Evolutionary conservation across 2,113 vertebrate genomes (phyloP), one percentile per base, ranked within the genome.

Genomic region (Indicator indicator): DNA sequence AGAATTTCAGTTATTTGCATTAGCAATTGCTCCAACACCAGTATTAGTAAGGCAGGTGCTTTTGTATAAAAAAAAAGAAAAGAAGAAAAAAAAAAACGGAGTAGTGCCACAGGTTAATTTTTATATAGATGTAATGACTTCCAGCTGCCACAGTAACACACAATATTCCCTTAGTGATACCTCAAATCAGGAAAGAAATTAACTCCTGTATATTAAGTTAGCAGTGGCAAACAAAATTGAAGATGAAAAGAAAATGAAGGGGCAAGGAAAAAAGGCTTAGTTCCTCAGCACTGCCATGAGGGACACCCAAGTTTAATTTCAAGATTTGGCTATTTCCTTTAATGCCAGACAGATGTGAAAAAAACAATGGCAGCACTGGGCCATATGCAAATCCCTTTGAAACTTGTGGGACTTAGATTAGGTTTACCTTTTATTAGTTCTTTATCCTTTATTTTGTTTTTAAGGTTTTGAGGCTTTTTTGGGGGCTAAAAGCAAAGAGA

Each of bases 221-320:
- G 88, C 65, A 93, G 76, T 76, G 90, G 86, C 93, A 97, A 95
- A 93, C 91, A 95, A 95, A 95, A 95, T 88, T 92, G 86, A 92
- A 95, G 88, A 96, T 96, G 93, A 94, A 95, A 95, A 92, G 93
- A 95, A 96, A 96, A 95, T 84, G 76, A 91, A 90, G 85, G 73
- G 58, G 36, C 9, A 69, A 83, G 76, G 71, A 81, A 84, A 84
- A 71, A 94, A 91, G 59, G 19, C 83, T 95, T 81, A 56, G 50
- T 90, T 94, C 52, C 63, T 77, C 13, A 65, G 48, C 36, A 70
- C 15, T 79, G 88, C 83, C 86, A 88, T 52, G 1, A 82, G 70
- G 76, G 91, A 86, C 76, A 63, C 73, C 79, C 83, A 93, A 40
- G 24, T 88, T 89, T 69, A 84, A 82, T 94, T 83, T 93, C 70